Conservation (phyloP, 2,888 invertebrate species). For the Cryptocheilus praepositus region DNA sequence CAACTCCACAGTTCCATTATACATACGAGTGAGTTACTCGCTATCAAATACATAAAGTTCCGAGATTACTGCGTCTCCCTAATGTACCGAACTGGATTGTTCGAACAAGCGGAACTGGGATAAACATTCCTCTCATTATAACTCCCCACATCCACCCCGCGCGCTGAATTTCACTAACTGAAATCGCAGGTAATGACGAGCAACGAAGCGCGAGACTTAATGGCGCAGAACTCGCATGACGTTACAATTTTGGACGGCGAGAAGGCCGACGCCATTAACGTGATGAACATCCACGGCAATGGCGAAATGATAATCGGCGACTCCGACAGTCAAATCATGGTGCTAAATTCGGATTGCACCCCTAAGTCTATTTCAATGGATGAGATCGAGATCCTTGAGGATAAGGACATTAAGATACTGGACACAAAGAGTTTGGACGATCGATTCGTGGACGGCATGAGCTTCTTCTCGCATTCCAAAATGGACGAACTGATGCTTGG, state of each 20-base stretch:
- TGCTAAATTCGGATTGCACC: constrained; percentile 60
- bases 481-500: constrained; percentile 67
- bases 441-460: constrained; percentile 61
- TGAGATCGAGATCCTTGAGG: constrained; percentile 65
- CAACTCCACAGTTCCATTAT: too few relatives aligned
- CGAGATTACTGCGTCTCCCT: too few relatives aligned
- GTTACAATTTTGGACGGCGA: constrained; percentile 69
- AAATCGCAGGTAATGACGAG: constrained; percentile 68
- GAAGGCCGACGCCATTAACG: constrained; percentile 67
- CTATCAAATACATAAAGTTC: too few relatives aligned
- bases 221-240: constrained; percentile 72
- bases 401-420: constrained; percentile 67
- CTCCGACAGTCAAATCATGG: constrained; percentile 64
- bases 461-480: constrained; percentile 66
- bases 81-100: too few relatives aligned
- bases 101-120: too few relatives aligned
- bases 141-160: too few relatives aligned
- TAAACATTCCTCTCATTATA: too few relatives aligned
- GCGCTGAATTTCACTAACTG: too few relatives aligned
- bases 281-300: constrained; percentile 56
- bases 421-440: constrained; percentile 65
- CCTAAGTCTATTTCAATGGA: constrained; percentile 55
- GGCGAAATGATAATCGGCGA: constrained; percentile 51
- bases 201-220: constrained; percentile 72
- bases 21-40: too few relatives aligned